Base-by-base conservation (phyloP, 2,797 vertebrate species). In the Nyctibius grandis region DNA sequence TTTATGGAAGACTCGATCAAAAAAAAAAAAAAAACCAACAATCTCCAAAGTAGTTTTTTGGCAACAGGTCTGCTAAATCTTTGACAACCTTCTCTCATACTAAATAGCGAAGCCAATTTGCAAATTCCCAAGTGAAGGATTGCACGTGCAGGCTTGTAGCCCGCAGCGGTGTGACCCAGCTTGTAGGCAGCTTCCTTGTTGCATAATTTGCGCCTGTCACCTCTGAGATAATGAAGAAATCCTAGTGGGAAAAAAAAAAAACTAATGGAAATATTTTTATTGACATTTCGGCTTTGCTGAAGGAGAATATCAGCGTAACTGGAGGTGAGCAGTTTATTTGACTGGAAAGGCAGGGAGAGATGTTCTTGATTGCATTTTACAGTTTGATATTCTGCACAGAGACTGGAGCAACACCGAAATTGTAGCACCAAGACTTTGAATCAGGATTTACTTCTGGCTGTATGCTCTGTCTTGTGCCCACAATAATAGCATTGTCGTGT, bases 41-140 rank as follows among this genome's bases (percentile, higher is more conserved):
- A 92, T 92, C 64, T 96, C 91, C 89, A 29, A 59, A 93, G 96
- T 95, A 79, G 54, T 3, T 84, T 69, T 65, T 82, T 96, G 93
- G 95, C 95, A 78, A 6, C 15, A 18, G 56, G 29, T 11, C 83
- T 68, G 74, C 25, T 42, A 38, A 79, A 63, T 51, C 70, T 77
- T 44, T 87, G 47, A 16, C 51, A 57, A 7, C 50, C 81, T 50
- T 15, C 64, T 42, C 75, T 40, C 21, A 1, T 26, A 6, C 33
- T 54, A 25, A 86, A 48, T 9, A 77, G 47, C 0, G 26, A 57
- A 53, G 86, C n/a, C 69, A 54, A 29, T 85, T 78, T 92, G 70
- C 53, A 54, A 25, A 67, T 91, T 73, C 82, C 61, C 1, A 10
- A 2, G 9, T 0, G 15, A 56, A 70, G 74, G 29, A 50, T 16